phyloP scores from a whole-genome alignment of 2,113 vertebrate species.

The Aspiorhynchus laticeps region DNA sequence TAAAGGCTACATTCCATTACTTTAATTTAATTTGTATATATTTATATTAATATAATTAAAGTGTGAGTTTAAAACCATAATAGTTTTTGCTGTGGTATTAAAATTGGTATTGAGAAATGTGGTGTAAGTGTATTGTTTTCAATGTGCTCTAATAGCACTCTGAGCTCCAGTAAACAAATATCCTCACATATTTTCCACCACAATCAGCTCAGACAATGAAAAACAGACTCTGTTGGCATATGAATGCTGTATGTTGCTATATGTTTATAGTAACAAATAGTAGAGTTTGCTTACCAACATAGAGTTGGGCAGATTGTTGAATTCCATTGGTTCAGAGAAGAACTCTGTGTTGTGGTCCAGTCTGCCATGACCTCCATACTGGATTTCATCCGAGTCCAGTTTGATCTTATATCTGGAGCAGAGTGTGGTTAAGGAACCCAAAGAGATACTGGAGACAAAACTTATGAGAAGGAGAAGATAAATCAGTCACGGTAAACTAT shows the following conservation, averaged over 20 bases:
- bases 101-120: background rate
- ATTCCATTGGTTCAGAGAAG: constrained; percentile 80
- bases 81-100: background rate
- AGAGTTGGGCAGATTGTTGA: constrained; percentile 83
- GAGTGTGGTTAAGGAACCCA: constrained; percentile 78
- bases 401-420: constrained; percentile 88
- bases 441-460: background rate
- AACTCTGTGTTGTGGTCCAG: constrained; percentile 91
- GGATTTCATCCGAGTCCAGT: constrained; percentile 85
- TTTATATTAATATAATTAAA: background rate
- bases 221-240: background rate
- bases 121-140: background rate
- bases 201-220: background rate
- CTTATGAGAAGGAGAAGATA: background rate
- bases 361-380: constrained; percentile 91
- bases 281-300: constrained; percentile 77
- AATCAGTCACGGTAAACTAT: background rate
- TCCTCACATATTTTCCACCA: background rate
- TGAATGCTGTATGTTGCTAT: background rate
- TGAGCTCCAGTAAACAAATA: background rate
- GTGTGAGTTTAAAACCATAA: background rate
- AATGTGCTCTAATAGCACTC: background rate
- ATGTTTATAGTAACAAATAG: background rate
- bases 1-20: background rate
- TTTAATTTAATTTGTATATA: constrained; percentile 5